phyloP scores from a whole-genome alignment of 2,888 invertebrate species.

The Mamestra brassicae region DNA sequence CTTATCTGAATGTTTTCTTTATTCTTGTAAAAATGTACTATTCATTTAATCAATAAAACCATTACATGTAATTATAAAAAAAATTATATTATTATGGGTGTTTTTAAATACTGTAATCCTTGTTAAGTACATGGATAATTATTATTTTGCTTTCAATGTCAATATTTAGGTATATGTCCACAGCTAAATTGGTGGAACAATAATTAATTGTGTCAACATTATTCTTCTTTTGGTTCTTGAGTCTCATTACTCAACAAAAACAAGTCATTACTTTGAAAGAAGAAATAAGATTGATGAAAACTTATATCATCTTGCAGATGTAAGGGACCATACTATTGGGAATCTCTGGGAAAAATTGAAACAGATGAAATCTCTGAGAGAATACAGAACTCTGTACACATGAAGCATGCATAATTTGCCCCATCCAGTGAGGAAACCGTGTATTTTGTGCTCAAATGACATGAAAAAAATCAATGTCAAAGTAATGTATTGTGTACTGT shows the following conservation, averaged over 20 bases:
- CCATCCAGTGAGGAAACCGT: conserved; percentile 22
- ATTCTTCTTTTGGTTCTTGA: not conserved
- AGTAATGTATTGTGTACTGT: conserved; percentile 40
- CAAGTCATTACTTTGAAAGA: conserved; percentile 11
- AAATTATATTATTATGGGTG: not conserved
- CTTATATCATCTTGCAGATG: conserved; percentile 38
- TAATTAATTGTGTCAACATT: not conserved
- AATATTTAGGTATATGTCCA: conserved; percentile 19
- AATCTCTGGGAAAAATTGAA: conserved; percentile 10
- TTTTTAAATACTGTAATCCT: not conserved
- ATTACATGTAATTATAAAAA: not conserved
- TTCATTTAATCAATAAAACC: conserved; percentile 7
- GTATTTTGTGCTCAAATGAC: conserved; percentile 32
- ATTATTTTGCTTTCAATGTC: conserved; percentile 5
- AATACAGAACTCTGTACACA: conserved; percentile 10
- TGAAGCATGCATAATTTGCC: conserved; percentile 8
- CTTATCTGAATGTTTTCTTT: conserved; percentile 19
- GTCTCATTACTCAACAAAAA: conserved; percentile 4
- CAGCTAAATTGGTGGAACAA: not conserved
- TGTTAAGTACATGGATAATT: too few relatives aligned
- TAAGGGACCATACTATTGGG: conserved; percentile 8
- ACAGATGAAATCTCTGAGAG: conserved; percentile 16
- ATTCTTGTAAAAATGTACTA: not conserved
- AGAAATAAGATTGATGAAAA: conserved; percentile 28
- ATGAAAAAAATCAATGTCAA: conserved; percentile 65